Base-by-base conservation (phyloP, 2,113 vertebrate genomes). In the Pampusana beccarii region DNA sequence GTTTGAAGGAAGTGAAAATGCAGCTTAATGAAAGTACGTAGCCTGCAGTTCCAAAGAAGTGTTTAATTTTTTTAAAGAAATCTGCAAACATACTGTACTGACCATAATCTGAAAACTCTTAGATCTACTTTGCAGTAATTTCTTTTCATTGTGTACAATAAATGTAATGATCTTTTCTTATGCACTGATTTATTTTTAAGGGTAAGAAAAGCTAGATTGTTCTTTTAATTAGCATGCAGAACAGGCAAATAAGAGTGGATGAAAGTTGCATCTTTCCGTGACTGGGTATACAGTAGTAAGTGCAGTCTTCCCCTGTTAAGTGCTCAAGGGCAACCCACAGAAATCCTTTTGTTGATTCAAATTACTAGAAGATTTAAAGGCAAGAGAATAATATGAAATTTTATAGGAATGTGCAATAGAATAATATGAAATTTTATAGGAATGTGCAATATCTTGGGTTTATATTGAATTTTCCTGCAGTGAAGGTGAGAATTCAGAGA, bases 171-270 rank as follows among this genome's bases (percentile, higher is more conserved):
- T 44, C 44, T 72, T 80, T 96, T 94, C 46, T 77, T 72, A 60
- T 0, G 2, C 60, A 46, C 34, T 81, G 53, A 44, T 84, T 51
- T 33, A 20, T 44, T 80, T 83, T 84, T 80, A 75, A 62, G 77
- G 44, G 42, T 87, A 85, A 95, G 71, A 96, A 94, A 92, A 26
- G 6, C 78, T 84, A 31, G 46, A 69, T 80, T 95, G 48, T 93
- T 34, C 46, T 66, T 90, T 65, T 61, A 53, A 93, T 92, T 94
- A 71, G 86, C 82, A 94, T 94, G 92, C 95, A 83, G 78, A 67
- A 70, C 73, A 94, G 73, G 65, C 56, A 42, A 44, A 71, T 36
- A 66, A 89, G 26, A 21, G 16, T 72, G 67, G 38, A 56, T 80
- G 34, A 40, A 86, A 81, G 57, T 84, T 78, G 3, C 20, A 28